phyloP scores from a whole-genome alignment of 2,797 vertebrate genomes.

The Hypotaenidia okinawae region DNA sequence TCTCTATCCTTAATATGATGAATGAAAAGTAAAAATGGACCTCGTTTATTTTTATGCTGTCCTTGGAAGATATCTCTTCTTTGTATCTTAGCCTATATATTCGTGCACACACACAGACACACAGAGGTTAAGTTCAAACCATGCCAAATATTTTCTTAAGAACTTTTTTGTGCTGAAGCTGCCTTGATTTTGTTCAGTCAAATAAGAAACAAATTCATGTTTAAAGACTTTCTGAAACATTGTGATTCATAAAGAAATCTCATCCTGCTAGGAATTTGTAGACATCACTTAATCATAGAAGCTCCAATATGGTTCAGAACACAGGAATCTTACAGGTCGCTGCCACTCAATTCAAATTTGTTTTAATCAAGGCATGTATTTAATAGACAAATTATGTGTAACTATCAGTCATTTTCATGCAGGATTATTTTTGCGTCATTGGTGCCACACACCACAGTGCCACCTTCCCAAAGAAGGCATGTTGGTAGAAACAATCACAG shows the following conservation, averaged over 20 bases:
- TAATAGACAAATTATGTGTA: constrained; percentile 19
- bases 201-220: constrained; percentile 13
- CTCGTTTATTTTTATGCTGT: not conserved
- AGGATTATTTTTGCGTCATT: constrained; percentile 21
- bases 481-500: constrained; percentile 47
- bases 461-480: constrained; percentile 56
- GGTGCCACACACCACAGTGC: constrained; percentile 58
- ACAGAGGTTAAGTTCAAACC: constrained; percentile 64
- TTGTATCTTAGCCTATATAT: not conserved
- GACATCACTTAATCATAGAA: constrained; percentile 30
- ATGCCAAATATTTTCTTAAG: constrained; percentile 65
- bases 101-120: constrained; percentile 28
- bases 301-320: constrained; percentile 4
- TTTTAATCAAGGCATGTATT: constrained; percentile 40
- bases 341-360: not conserved
- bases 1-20: not conserved
- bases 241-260: not conserved
- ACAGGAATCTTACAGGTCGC: not conserved
- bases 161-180: constrained; percentile 43
- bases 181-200: constrained; percentile 58
- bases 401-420: constrained; percentile 56
- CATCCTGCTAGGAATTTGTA: not conserved
- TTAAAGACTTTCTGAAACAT: not conserved
- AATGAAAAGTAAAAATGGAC: not conserved
- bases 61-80: not conserved